Conservation (phyloP, 2,113 vertebrate genomes). For the Anser brachyrhynchus region DNA sequence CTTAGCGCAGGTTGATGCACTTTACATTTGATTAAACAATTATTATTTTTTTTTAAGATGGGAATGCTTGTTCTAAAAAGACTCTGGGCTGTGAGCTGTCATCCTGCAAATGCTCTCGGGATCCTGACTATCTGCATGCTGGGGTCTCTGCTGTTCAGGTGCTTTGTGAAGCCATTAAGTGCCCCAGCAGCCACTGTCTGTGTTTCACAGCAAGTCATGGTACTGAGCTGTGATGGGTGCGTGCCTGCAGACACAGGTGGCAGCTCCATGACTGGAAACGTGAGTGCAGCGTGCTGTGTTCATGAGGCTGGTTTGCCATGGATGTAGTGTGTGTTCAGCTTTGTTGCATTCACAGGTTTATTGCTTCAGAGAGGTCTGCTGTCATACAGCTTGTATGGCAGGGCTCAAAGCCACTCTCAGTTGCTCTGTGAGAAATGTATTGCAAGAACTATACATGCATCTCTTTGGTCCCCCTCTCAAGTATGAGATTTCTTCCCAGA, state of each 20-base stretch:
- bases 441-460: neutral
- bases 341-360: neutral
- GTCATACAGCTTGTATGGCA: neutral
- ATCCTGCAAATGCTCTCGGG: neutral
- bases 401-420: neutral
- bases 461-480: neutral
- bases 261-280: neutral
- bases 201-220: neutral
- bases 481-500: neutral
- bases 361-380: neutral
- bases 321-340: neutral
- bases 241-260: neutral
- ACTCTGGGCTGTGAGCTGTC: neutral
- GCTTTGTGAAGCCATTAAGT: neutral
- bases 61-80: neutral
- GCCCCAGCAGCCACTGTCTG: neutral
- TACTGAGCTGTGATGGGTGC: neutral
- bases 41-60: neutral
- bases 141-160: neutral
- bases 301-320: neutral
- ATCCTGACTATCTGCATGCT: neutral
- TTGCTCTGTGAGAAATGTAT: neutral
- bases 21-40: neutral
- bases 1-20: neutral
- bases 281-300: accelerated